These are phyloP conservation scores for fruit fly (Drosophila melanogaster) DNA, from an alignment of 1,140 invertebrate species.

Conservation along the genomic window Release_6_plus_ISO1_MT NT_037436.4:20623501-20624000, in stretches of 20 bases:
- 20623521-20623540: not conserved
- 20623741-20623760: no score
- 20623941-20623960: slow-evolving; percentile 37
- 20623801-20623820: not conserved
- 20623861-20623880: slow-evolving; percentile 45
- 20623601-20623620: slow-evolving; percentile 80
- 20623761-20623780: no score
- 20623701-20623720: no score
- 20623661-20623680: slow-evolving; percentile 31
- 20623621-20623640: slow-evolving; percentile 52
- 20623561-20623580: slow-evolving; percentile 75
- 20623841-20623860: slow-evolving; percentile 24
- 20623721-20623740: no score
- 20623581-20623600: slow-evolving; percentile 81
- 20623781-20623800: no score
- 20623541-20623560: slow-evolving; percentile 12
- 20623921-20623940: slow-evolving; percentile 36
- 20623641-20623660: slow-evolving; percentile 16
- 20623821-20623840: no score
- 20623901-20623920: slow-evolving; percentile 39
- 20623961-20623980: slow-evolving; percentile 56
- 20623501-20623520: slow-evolving; percentile 67
- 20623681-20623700: slow-evolving; percentile 11
- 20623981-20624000: slow-evolving; percentile 82
- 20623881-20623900: slow-evolving; percentile 53